Evolutionary conservation across 1,140 invertebrate species (phyloP), one percentile per base, ranked within the genome.

Genomic region (Rhagoletis pomonella): DNA sequence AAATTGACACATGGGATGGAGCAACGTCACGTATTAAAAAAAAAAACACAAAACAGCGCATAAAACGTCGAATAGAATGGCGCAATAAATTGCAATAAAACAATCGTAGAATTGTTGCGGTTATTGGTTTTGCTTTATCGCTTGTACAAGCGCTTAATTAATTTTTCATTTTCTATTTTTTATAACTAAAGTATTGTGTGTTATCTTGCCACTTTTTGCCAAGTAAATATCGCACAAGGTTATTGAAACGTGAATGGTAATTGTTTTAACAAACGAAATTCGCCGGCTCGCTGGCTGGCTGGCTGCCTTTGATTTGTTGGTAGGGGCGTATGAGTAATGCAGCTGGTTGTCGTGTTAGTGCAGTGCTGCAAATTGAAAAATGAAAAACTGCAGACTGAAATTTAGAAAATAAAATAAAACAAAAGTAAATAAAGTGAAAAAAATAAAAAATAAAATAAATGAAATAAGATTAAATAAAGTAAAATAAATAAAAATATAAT

Each of bases 261-360:
- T 14, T 29, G 85, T 10, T n/a, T 44, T 84, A 50, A 19, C 58
- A 81, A 81, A 17, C 73, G 73, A 81, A 81, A 81, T 81, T 81
- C 50, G 73, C 73, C 73, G 73, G 73, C 44, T 55, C 0, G 5
- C 5, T 81, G 44, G 73, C 73, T 81, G 44, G 73, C 73, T 47
- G 67, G 44, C 29, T 47, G 67, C 4, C 10, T 17, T 29, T 42
- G 73, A 29, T 81, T 1, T 2, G 73, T 47, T 47, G 73, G 73
- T 81, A 81, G 73, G 73, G 73, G 73, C 73, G 73, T 81, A 81
- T 81, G 73, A 81, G 73, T 81, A n/a, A 81, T 55, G 42, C n/a
- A 77, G 17, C n/a, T 9, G 39, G 73, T 55, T 12, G 47, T n/a
- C 73, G 6, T 19, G 29, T 81, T 55, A 55, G 73, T 55, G 17